Conservation (phyloP, 2,888 invertebrate genomes). For the Danaus chrysippus region DNA sequence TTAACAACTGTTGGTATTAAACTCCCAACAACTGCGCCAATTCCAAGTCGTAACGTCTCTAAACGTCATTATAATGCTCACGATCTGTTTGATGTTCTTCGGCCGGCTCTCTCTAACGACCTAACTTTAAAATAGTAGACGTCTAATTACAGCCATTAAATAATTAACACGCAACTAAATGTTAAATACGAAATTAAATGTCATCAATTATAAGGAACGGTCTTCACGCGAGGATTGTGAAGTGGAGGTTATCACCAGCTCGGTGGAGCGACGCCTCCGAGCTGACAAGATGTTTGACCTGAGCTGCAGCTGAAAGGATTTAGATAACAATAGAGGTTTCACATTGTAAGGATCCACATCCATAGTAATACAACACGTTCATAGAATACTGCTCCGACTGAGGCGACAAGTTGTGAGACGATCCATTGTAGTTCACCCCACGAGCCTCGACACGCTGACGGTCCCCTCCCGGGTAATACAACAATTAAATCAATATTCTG, state of each 20-base stretch:
- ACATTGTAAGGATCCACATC: background rate
- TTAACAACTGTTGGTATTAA: conserved; percentile 17
- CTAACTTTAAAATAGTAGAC: conserved; percentile 4
- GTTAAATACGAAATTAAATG: background rate
- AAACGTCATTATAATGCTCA: conserved; percentile 29
- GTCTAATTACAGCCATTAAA: background rate
- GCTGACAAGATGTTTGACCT: background rate
- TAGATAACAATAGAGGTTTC: background rate
- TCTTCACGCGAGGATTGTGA: background rate
- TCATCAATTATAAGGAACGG: background rate
- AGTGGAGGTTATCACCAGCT: background rate
- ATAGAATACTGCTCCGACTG: too few relatives aligned
- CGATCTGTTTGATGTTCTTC: conserved; percentile 26
- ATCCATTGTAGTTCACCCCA: too few relatives aligned
- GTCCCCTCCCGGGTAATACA: background rate
- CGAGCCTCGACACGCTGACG: too few relatives aligned
- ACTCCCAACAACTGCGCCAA: conserved; percentile 15
- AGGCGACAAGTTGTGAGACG: too few relatives aligned
- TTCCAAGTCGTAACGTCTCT: conserved; percentile 31
- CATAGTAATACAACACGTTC: too few relatives aligned
- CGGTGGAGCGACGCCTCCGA: background rate
- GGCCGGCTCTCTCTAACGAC: background rate
- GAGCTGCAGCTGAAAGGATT: background rate
- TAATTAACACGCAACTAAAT: background rate
- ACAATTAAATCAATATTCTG: background rate